These are phyloP conservation scores for Sander lucioperca DNA, from an alignment of 2,113 vertebrate genomes.

Conservation along the genomic window DNA sequence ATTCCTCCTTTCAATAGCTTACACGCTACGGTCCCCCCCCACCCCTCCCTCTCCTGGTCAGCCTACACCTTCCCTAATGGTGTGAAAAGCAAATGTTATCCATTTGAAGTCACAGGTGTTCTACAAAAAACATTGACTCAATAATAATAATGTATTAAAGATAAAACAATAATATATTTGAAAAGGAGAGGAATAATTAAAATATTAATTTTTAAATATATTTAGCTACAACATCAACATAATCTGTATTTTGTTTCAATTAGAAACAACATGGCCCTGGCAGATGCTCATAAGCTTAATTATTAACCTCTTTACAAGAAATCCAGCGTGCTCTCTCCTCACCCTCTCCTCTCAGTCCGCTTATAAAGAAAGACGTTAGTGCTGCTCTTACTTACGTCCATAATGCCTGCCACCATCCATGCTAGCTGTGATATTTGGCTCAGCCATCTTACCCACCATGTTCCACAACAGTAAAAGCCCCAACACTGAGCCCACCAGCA, in stretches of 20 bases:
- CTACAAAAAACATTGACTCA: constrained; percentile 2
- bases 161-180: constrained; percentile 6
- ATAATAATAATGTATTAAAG: background rate
- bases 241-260: constrained; percentile 13
- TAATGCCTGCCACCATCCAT: constrained; percentile 80
- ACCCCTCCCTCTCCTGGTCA: constrained; percentile 18
- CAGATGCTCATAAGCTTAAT: constrained; percentile 68
- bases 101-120: constrained; percentile 45
- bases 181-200: background rate
- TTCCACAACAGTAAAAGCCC: constrained; percentile 59
- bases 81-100: constrained; percentile 60
- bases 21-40: constrained; percentile 68
- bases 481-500: constrained; percentile 61
- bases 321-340: constrained; percentile 42
- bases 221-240: constrained; percentile 2
- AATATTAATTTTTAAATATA: background rate
- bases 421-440: constrained; percentile 79
- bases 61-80: constrained; percentile 51
- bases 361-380: constrained; percentile 70
- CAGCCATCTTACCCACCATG: constrained; percentile 62
- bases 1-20: constrained; percentile 81
- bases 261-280: constrained; percentile 37
- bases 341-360: constrained; percentile 51
- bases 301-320: constrained; percentile 64
- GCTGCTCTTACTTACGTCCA: constrained; percentile 89